These are phyloP conservation scores for Myiopsitta monachus DNA, from an alignment of 2,113 vertebrate genomes.

Conservation along the genomic window DNA sequence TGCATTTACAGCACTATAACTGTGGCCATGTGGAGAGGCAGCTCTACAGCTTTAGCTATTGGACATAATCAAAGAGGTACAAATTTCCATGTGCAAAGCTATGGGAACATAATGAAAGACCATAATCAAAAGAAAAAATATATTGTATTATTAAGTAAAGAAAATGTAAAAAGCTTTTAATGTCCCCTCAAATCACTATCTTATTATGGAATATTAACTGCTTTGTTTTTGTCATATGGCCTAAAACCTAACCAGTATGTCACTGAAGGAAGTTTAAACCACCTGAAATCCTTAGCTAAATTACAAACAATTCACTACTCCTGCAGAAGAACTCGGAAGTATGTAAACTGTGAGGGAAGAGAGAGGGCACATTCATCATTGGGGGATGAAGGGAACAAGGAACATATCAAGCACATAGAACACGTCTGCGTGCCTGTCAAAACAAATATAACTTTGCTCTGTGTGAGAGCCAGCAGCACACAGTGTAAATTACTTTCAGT, in stretches of 20 bases:
- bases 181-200: not conserved
- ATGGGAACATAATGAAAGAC: not conserved
- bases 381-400: not conserved
- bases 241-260: not conserved
- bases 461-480: not conserved
- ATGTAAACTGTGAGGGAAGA: not conserved
- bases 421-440: not conserved
- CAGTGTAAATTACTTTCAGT: not conserved
- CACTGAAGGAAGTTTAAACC: not conserved
- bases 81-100: not conserved
- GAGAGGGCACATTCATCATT: not conserved
- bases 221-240: not conserved
- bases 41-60: not conserved
- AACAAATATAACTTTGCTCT: accelerated
- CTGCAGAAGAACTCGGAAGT: not conserved
- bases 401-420: not conserved
- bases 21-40: not conserved
- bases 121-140: not conserved
- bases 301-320: not conserved
- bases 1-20: not conserved
- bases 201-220: not conserved
- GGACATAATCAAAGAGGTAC: not conserved
- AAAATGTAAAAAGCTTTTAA: not conserved
- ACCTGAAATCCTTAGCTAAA: not conserved
- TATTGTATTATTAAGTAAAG: not conserved